A percentile compares a stretch with the other conserved stretches of the same genome.
phyloP scores from a whole-genome alignment of 1,140 invertebrate species.

The Diachasma alloeum region DNA sequence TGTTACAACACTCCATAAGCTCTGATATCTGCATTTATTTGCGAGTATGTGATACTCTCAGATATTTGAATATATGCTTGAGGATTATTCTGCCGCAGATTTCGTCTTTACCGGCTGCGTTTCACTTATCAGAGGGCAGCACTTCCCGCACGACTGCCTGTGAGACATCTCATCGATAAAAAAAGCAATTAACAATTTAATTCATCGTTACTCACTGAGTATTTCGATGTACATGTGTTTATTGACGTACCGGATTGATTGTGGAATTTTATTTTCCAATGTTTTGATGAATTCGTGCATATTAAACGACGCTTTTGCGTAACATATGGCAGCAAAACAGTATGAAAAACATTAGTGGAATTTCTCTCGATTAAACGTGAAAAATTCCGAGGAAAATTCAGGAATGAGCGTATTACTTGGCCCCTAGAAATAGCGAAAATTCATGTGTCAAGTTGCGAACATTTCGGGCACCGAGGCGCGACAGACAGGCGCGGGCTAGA shows the following conservation, averaged over 20 bases:
- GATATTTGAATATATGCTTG: not conserved
- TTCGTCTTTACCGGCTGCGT: not conserved
- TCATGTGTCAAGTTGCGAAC: not conserved
- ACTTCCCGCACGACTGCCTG: not conserved
- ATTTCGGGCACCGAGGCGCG: not conserved
- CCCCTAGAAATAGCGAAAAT: too few relatives aligned
- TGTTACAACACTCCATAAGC: slow-evolving; percentile 17
- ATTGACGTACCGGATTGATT: too few relatives aligned
- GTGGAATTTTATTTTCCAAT: too few relatives aligned
- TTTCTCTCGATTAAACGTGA: not conserved
- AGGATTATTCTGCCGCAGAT: not conserved
- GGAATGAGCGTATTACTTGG: too few relatives aligned
- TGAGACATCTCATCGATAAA: not conserved
- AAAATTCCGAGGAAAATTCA: too few relatives aligned
- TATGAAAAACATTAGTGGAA: too few relatives aligned
- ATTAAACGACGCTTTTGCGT: too few relatives aligned
- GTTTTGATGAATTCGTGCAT: too few relatives aligned
- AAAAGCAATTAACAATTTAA: not conserved
- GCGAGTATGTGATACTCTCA: not conserved
- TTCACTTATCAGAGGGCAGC: not conserved
- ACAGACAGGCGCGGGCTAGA: not conserved
- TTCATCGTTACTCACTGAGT: not conserved
- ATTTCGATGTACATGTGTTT: not conserved
- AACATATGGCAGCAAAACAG: too few relatives aligned
- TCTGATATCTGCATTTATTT: not conserved